Evolutionary conservation across 2,113 vertebrate genomes (phyloP).

Genomic region (Xenotilapia caudafasciata): DNA sequence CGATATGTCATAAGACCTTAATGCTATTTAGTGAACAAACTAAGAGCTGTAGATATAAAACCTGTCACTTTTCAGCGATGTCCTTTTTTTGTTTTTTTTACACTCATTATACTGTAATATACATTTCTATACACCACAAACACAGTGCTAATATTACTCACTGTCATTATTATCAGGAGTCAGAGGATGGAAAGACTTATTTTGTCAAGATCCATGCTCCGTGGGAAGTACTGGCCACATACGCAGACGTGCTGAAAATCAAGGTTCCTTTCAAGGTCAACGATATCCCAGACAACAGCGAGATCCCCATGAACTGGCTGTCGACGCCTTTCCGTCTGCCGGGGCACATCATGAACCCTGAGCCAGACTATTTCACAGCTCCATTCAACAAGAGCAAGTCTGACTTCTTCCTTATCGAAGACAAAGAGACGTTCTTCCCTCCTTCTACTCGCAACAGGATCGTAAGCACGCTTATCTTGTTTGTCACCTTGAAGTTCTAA

Average conservation of each 20-base stretch:
- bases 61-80: background rate
- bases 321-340: slow-evolving; percentile 79
- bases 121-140: background rate
- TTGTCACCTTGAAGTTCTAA: background rate
- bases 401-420: slow-evolving; percentile 87
- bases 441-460: slow-evolving; percentile 93
- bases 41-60: background rate
- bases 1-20: background rate
- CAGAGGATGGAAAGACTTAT: slow-evolving; percentile 86
- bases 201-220: slow-evolving; percentile 95
- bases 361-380: slow-evolving; percentile 87
- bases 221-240: slow-evolving; percentile 90
- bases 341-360: slow-evolving; percentile 78
- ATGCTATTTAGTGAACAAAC: background rate
- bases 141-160: background rate
- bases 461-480: slow-evolving; percentile 69
- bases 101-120: background rate
- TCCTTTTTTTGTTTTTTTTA: background rate
- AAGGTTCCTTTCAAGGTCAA: slow-evolving; percentile 87
- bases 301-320: slow-evolving; percentile 76
- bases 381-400: slow-evolving; percentile 85
- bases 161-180: slow-evolving; percentile 72
- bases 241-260: slow-evolving; percentile 91
- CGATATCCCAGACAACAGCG: slow-evolving; percentile 70
- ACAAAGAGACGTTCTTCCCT: slow-evolving; percentile 83